Conservation (phyloP, 2,797 vertebrate genomes). For the Dryobates pubescens region DNA sequence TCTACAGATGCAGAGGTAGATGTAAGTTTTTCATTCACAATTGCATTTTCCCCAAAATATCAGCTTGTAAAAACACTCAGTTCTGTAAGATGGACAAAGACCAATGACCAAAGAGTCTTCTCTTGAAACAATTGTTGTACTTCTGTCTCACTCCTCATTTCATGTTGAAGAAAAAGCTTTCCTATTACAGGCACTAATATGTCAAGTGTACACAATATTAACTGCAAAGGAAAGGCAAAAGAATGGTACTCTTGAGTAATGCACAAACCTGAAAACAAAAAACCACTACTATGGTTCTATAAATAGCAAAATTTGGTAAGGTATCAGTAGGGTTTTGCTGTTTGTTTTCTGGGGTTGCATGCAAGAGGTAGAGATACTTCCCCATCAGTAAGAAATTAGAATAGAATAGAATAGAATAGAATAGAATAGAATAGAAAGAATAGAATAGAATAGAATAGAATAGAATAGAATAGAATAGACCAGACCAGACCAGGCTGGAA, state of each 20-base stretch:
- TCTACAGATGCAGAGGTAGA: background rate
- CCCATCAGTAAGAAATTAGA: background rate
- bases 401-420: too few species aligned
- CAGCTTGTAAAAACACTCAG: background rate
- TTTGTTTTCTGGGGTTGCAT: background rate
- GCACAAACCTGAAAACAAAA: background rate
- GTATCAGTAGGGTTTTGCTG: background rate
- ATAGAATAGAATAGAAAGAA: too few species aligned
- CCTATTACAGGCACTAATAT: background rate
- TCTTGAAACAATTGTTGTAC: background rate
- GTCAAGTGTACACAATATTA: background rate
- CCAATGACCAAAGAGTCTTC: background rate
- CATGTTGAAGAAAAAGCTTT: background rate
- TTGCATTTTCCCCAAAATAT: background rate
- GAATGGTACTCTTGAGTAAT: accelerated
- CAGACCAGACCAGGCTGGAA: too few species aligned
- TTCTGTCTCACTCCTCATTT: background rate
- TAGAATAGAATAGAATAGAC: too few species aligned
- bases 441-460: too few species aligned
- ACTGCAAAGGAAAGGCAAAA: background rate
- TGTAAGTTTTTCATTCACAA: background rate
- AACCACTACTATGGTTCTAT: background rate
- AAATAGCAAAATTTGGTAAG: background rate
- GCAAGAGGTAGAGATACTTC: background rate
- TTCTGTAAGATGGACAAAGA: background rate